Base-by-base conservation (phyloP, 2,888 invertebrate species). In the Drosophila eohydei region DNA sequence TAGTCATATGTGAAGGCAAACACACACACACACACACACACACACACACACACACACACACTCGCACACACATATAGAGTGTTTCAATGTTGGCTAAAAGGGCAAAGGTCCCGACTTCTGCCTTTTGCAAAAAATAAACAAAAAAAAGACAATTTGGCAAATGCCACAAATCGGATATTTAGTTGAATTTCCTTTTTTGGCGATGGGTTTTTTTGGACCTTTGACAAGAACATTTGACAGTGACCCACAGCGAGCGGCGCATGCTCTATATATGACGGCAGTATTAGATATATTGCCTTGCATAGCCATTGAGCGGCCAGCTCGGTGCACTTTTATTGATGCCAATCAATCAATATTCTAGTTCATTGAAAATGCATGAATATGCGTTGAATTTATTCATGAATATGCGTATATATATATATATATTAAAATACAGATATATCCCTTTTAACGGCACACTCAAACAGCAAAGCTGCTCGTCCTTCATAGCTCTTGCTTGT, bases 41-140 rank as follows among this genome's bases (percentile, higher is more conserved):
- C 28, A 70, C 16, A 38, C 43, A 55, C 36, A 34, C 30, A 55
- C 30, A 46, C 11, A 54, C 16, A 16, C 11, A 32, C 36, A 40
- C 38, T 26, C 52, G 46, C 12, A 58, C 14, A 44, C 41, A 57
- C 38, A 41, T 8, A 9, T 16, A 28, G 21, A n/a, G 9, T 36
- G 41, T 58, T 57, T 57, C 30, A n/a, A 34, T 26, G 40, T 50
- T 36, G 26, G 16, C 3, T 36, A 21, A 67, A 80, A 80, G 63
- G 67, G 21, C 67, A 81, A 74, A 81, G 74, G 84, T 78, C 54
- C 38, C 48, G 57, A 63, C 60, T 58, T 68, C 71, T 44, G 44
- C 58, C 59, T 50, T 40, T 54, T 73, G 61, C 21, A 11, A 34
- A 14, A 48, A 30, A 1, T 7, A 44, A 26, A 44, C 7, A 12